Base-by-base conservation (phyloP, 2,888 invertebrate genomes). In the Zelleria hepariella region DNA sequence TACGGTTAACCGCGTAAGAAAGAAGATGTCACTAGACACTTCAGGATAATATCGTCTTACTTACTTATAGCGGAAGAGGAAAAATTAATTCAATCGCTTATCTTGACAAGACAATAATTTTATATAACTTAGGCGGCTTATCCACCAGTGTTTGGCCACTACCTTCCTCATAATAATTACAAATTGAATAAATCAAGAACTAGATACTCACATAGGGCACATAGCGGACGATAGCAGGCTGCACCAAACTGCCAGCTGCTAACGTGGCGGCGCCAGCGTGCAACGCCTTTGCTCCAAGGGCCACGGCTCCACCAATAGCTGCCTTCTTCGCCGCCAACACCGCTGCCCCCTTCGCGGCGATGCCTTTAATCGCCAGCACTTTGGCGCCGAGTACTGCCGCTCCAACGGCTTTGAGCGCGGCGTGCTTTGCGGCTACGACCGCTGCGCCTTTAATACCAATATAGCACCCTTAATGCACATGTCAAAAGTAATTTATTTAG, bases 381-480 rank as follows among this genome's bases (percentile, higher is more conserved):
- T 42, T 42, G 0, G 32, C 32, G 15, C 32, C 32, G 3, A 42
- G 15, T 4, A 42, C 51, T 2, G 59, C 62, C 5, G 49, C 60
- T 4, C 25, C 48, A 49, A 51, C 23, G 18, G 49, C 49, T 27
- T 56, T 59, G 23, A 62, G 15, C 23, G 24, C 48, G 7, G 61
- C 60, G 15, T 52, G 59, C 57, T 60, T 61, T 6, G 47, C 64
- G 5, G 63, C 65, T 0, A 64, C 20, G 0, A 64, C 5, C 7
- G 63, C 58, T 23, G 64, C 63, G 15, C 59, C 48, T 24, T 60
- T 59, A 8, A 25, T 25, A n/a, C n/a, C n/a, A n/a, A n/a, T n/a
- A n/a, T n/a, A n/a, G n/a, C n/a, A n/a, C n/a, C n/a, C n/a, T n/a
- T n/a, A n/a, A n/a, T n/a, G n/a, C n/a, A n/a, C n/a, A n/a, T n/a